These are phyloP conservation scores for Entelurus aequoreus DNA, from an alignment of 2,113 vertebrate species.

Conservation along the genomic window DNA sequence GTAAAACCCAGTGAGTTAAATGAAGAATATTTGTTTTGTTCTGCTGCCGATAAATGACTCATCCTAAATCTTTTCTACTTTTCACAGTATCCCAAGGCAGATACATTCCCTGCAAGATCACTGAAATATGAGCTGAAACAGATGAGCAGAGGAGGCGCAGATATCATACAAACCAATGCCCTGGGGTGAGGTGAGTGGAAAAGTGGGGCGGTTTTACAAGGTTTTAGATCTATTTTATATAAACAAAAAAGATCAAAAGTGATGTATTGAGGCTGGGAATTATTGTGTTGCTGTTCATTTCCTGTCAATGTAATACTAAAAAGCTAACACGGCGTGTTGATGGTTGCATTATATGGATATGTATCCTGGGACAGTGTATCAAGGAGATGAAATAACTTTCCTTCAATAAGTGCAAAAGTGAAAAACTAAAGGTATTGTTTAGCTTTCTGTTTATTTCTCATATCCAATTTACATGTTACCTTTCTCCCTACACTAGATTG, in stretches of 20 bases:
- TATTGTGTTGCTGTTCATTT: neutral
- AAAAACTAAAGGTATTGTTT: too few species aligned
- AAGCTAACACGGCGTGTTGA: too few species aligned
- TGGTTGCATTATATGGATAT: too few species aligned
- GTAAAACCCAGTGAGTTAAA: conserved; percentile 5
- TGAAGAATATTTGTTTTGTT: conserved; percentile 9
- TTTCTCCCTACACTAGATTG: too few species aligned
- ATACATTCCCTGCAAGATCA: conserved; percentile 25
- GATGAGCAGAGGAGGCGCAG: conserved; percentile 10
- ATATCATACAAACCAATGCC: conserved; percentile 5
- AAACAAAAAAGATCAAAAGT: conserved; percentile 1
- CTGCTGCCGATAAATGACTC: conserved; percentile 9
- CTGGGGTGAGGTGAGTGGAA: conserved; percentile 12
- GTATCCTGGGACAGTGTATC: too few species aligned
- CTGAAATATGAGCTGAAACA: conserved; percentile 13
- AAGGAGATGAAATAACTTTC: too few species aligned
- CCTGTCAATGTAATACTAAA: too few species aligned
- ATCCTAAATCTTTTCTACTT: conserved; percentile 21
- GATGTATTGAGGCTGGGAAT: conserved; percentile 10
- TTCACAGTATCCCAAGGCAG: conserved; percentile 18
- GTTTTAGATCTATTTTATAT: conserved; percentile 4
- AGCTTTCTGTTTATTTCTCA: too few species aligned
- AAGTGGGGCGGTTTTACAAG: conserved; percentile 11
- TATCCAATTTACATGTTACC: too few species aligned
- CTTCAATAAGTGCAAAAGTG: too few species aligned